Conservation (phyloP, 2,797 vertebrate genomes). For the Yasuhikotakia modesta region DNA sequence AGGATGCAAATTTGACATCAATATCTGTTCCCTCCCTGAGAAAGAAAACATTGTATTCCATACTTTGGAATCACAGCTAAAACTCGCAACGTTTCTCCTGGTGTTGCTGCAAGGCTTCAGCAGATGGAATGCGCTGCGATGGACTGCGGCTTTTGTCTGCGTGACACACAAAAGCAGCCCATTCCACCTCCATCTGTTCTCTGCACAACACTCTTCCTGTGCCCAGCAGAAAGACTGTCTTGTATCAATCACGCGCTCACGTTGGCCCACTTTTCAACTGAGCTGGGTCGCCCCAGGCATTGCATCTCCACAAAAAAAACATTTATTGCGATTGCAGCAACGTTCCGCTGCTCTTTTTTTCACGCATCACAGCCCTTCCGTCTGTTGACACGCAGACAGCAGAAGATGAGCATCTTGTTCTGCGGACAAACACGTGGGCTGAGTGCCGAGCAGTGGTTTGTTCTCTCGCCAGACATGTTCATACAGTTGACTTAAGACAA, state of each 20-base stretch:
- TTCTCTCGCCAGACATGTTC: background rate
- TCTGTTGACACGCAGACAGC: slow-evolving; percentile 59
- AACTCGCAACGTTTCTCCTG: slow-evolving; percentile 15
- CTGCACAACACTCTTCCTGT: slow-evolving; percentile 42
- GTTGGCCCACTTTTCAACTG: slow-evolving; percentile 41
- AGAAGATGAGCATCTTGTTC: slow-evolving; percentile 45
- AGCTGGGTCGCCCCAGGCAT: slow-evolving; percentile 15
- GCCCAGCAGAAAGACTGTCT: slow-evolving; percentile 27
- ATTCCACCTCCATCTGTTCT: slow-evolving; percentile 56
- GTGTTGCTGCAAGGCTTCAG: slow-evolving; percentile 40
- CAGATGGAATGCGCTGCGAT: slow-evolving; percentile 47
- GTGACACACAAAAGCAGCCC: slow-evolving; percentile 44
- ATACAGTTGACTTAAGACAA: background rate
- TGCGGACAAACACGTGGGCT: slow-evolving; percentile 48
- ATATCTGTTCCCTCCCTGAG: background rate
- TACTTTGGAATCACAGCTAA: background rate
- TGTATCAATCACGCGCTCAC: slow-evolving; percentile 39
- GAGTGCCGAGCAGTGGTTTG: slow-evolving; percentile 58
- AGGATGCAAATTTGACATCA: background rate
- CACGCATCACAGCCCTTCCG: slow-evolving; percentile 69
- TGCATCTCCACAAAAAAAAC: slow-evolving; percentile 1
- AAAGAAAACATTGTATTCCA: background rate
- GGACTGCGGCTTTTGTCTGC: slow-evolving; percentile 19
- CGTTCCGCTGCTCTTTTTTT: slow-evolving; percentile 48
- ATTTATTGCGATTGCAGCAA: slow-evolving; percentile 20